Evolutionary conservation across 2,888 invertebrate genomes (phyloP), one percentile per base, ranked within the genome.

Genomic region (Cryptus armator): DNA sequence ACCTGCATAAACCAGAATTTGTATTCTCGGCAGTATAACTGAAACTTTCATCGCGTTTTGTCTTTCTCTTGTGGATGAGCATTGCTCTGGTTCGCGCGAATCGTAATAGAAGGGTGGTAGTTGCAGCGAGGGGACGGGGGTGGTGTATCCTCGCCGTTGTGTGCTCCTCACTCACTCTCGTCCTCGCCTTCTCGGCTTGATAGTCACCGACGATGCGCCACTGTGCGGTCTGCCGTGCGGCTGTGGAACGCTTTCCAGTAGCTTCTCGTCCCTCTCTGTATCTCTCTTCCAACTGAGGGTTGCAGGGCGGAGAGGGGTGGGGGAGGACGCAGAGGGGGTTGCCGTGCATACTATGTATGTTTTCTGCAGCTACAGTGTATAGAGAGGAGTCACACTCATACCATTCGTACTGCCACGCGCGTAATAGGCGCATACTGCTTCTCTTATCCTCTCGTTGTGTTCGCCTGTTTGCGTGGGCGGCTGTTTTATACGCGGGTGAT

Each of bases 131-230:
- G 51, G 24, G 56, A 74, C 80, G 81, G 37, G 37, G 9, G 19
- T 67, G 68, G 74, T 74, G 74, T 66, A 83, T 81, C 74, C 74
- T 19, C 48, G 29, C 46, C 7, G 70, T 77, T 59, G 59, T 62
- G 62, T 67, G 56, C n/a, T 75, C 62, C n/a, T 79, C 62, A 12
- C 62, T 62, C 59, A 32, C 64, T 46, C 37, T 64, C 24, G 53
- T 29, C 59, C 62, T 62, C 62, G 32, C 29, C 14, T 59, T 19
- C 24, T 29, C 37, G 37, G 53, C 51, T 16, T 62, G 59, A 70
- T 53, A 75, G 44, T 74, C 82, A 75, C 81, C 87, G 84, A 82
- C 83, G 84, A 83, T 87, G 84, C 86, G 84, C 86, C 87, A 87
- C 86, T 84, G 83, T 86, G 86, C 81, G 87, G 85, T 86, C 71